phyloP scores from a whole-genome alignment of 2,888 invertebrate genomes.

The Diarsia rubi region DNA sequence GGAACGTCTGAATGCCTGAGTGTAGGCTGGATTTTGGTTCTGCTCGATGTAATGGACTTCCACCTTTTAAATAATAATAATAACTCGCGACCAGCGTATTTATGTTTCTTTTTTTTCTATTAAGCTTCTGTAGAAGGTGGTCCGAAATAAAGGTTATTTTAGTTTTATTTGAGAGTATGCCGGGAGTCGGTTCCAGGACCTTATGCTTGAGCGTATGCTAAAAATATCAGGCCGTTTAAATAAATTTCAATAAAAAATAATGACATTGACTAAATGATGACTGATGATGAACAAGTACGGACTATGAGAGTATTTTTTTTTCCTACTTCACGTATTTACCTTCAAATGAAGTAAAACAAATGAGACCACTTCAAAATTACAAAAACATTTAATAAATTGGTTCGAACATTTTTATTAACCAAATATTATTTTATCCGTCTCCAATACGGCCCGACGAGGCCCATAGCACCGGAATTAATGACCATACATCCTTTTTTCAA shows the following conservation, averaged over 20 bases:
- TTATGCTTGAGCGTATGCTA: too few species aligned
- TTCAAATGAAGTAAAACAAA: slow-evolving; percentile 1
- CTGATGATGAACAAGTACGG: too few species aligned
- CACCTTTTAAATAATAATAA: neutral
- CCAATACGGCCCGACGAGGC: slow-evolving; percentile 20
- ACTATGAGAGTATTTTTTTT: too few species aligned
- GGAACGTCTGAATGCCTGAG: slow-evolving; percentile 46
- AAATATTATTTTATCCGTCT: slow-evolving; percentile 46
- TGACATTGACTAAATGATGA: neutral
- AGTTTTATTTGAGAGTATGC: neutral
- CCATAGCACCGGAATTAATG: slow-evolving; percentile 49
- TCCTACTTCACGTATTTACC: too few species aligned
- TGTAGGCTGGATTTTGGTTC: slow-evolving; percentile 29
- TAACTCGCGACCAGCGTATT: neutral
- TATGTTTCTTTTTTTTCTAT: neutral
- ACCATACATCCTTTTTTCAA: slow-evolving; percentile 55
- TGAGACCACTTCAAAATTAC: slow-evolving; percentile 1
- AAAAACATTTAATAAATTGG: slow-evolving; percentile 9
- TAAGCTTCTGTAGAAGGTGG: neutral
- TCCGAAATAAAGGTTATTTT: neutral
- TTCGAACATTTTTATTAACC: slow-evolving; percentile 26
- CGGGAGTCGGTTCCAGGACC: too few species aligned
- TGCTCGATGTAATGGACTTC: slow-evolving; percentile 14
- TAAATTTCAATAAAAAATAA: neutral
- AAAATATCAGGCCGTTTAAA: neutral